phyloP scores from a whole-genome alignment of 2,797 vertebrate species.

The Falco cherrug region DNA sequence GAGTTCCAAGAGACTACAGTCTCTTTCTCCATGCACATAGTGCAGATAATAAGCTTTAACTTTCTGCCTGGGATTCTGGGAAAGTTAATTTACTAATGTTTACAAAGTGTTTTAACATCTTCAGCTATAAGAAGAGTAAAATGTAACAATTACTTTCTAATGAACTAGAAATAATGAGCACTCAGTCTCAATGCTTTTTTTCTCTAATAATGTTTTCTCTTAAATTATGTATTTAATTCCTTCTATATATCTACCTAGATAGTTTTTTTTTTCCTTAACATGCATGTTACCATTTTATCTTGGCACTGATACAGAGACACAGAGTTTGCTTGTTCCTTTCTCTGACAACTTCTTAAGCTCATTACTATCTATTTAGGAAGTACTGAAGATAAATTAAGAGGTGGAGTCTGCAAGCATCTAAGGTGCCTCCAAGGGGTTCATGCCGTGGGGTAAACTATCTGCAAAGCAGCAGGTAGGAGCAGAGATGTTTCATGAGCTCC shows the following conservation, averaged over 20 bases:
- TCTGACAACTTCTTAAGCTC: conserved; percentile 24
- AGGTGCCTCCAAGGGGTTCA: neutral
- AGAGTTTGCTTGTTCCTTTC: neutral
- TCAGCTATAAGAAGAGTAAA: neutral
- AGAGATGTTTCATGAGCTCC: neutral
- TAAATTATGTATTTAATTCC: conserved; percentile 12
- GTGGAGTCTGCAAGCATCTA: neutral
- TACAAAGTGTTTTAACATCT: neutral
- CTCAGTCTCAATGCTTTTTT: neutral
- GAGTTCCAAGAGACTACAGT: neutral
- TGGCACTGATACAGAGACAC: neutral
- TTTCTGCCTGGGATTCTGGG: neutral
- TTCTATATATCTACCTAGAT: neutral
- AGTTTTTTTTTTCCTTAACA: neutral
- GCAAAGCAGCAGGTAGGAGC: neutral
- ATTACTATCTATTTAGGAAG: conserved; percentile 21
- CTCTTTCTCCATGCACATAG: neutral
- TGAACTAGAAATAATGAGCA: conserved; percentile 27
- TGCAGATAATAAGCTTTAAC: neutral
- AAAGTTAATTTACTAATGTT: conserved; percentile 25
- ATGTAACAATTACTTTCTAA: conserved; percentile 44
- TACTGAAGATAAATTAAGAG: conserved; percentile 27
- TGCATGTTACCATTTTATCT: neutral
- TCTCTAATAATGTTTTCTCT: neutral
- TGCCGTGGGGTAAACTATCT: neutral